Evolutionary conservation across 2,113 vertebrate species (phyloP).

Genomic region (Alethe diademata): DNA sequence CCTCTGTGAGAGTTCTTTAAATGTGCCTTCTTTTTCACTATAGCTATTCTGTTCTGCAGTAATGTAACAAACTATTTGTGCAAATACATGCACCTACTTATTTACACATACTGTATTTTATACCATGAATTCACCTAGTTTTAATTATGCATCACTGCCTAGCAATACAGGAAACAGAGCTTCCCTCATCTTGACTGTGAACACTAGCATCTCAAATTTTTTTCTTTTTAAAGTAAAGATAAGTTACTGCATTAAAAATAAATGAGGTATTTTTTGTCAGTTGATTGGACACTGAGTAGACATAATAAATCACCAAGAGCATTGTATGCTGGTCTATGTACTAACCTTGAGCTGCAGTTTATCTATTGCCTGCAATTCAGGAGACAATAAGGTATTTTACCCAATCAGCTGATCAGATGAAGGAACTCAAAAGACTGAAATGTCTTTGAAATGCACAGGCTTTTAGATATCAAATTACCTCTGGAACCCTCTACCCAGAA

Average conservation of each 20-base stretch:
- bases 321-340: constrained; percentile 51
- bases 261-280: constrained; percentile 69
- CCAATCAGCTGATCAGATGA: constrained; percentile 68
- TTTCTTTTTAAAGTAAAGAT: constrained; percentile 61
- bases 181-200: background rate
- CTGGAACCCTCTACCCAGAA: constrained; percentile 70
- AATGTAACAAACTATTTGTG: background rate
- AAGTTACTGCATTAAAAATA: constrained; percentile 56
- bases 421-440: constrained; percentile 70
- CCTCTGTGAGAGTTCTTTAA: constrained; percentile 5
- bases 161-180: background rate
- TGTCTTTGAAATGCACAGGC: constrained; percentile 70
- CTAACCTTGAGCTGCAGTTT: constrained; percentile 59
- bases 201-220: background rate
- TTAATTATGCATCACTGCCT: background rate
- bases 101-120: background rate
- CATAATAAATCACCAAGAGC: constrained; percentile 78
- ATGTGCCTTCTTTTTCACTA: background rate
- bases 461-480: constrained; percentile 80
- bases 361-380: constrained; percentile 54
- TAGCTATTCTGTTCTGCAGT: background rate
- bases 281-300: constrained; percentile 63
- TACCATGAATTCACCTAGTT: background rate
- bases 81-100: background rate
- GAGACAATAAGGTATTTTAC: constrained; percentile 72